A percentile compares a stretch with the other conserved stretches of the same genome.
Conservation (phyloP, 2,797 vertebrate genomes). For the Enteromius thamalakanensis region DNA sequence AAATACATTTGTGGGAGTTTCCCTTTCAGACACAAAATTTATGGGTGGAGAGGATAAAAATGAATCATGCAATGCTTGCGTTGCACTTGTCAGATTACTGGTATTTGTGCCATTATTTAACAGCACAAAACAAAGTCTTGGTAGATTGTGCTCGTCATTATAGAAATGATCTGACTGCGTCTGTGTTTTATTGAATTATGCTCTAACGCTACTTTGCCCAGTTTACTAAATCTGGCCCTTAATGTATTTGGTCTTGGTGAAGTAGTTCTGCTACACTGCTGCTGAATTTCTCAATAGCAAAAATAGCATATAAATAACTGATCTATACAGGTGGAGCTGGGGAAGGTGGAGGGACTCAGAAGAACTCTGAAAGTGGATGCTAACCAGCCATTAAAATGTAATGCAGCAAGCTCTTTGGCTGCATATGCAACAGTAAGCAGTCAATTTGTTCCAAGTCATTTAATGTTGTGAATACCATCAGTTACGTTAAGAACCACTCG, state of each 20-base stretch:
- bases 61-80: no score
- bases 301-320: neutral
- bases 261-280: neutral
- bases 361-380: neutral
- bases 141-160: no score
- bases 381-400: neutral
- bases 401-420: neutral
- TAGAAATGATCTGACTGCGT: no score
- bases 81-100: no score
- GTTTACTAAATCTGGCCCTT: no score
- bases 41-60: no score
- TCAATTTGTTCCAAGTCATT: neutral
- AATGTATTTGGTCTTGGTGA: neutral
- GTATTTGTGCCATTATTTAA: no score
- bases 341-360: neutral
- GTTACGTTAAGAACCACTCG: neutral
- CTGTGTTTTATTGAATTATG: no score
- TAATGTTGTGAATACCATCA: neutral
- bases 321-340: neutral
- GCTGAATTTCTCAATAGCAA: neutral
- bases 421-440: neutral
- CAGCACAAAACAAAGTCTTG: no score
- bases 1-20: no score
- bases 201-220: no score
- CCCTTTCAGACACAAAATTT: no score